Evolutionary conservation across 2,888 invertebrate genomes (phyloP), one percentile per base, ranked within the genome.

Genomic region (Drosophila borborema): DNA sequence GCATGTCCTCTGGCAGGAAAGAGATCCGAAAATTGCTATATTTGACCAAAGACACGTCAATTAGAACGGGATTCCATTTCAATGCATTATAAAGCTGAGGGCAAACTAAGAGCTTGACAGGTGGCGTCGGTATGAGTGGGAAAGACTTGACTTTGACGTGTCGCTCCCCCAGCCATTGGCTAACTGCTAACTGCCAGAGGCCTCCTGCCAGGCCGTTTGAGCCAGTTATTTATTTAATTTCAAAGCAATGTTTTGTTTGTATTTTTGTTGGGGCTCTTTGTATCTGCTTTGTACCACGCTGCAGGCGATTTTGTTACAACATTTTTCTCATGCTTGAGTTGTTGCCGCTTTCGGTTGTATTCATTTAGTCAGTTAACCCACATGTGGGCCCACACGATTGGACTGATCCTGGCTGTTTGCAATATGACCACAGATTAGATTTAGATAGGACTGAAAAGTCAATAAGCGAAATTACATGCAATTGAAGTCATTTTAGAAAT

Each of bases 41-140:
- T 86, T 90, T 86, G 82, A 78, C 77, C 88, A 80, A 67, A 86
- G 74, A 80, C 84, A 89, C 80, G 90, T 83, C 90, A 90, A 86
- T 86, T 86, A 90, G 74, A 74, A 72, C 38, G 46, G 67, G 20
- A 48, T 59, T 53, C 46, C 18, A 60, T 60, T 60, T 53, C 34
- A 55, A 43, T 43, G 58, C 45, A 31, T 16, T 73, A 72, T 62
- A 64, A 77, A 46, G 31, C 40, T 41, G 51, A 40, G 61, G 16
- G 12, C 28, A 46, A 43, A 38, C n/a, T 18, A 12, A 23, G 51
- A 4, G 45, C 40, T 18, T 28, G 14, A 9, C 28, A 8, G 41
- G 63, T 12, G 77, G 72, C 72, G 68, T 66, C 61, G 66, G 28
- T 53, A 18, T 40, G 65, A 60, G 77, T 80, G 81, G 63, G 64